phyloP scores from a whole-genome alignment of 2,888 invertebrate species.

The Trachelus iudaicus region DNA sequence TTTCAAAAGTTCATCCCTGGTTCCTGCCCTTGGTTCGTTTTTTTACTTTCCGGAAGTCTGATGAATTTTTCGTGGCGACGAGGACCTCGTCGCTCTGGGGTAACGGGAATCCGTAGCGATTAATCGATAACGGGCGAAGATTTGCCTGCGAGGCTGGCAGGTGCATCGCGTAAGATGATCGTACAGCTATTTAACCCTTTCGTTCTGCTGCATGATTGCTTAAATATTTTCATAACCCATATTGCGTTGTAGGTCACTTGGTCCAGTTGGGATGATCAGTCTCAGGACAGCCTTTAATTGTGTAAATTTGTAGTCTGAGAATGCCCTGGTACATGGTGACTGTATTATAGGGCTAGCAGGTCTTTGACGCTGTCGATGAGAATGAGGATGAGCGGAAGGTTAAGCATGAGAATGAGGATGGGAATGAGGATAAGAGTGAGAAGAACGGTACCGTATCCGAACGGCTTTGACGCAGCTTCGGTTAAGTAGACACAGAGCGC shows the following conservation, averaged over 20 bases:
- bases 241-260: neutral
- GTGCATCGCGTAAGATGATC: neutral
- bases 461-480: conserved; percentile 5
- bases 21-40: neutral
- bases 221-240: neutral
- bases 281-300: neutral
- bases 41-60: no score
- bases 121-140: neutral
- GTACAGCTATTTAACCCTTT: neutral
- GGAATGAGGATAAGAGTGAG: neutral
- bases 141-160: neutral
- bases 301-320: neutral
- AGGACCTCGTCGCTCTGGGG: neutral
- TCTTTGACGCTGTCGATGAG: neutral
- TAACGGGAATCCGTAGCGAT: neutral
- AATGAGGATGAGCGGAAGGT: neutral
- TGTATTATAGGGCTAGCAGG: neutral
- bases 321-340: neutral
- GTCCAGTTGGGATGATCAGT: neutral
- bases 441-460: neutral
- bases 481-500: conserved; percentile 2
- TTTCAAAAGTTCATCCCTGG: neutral
- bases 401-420: neutral
- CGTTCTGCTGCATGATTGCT: neutral
- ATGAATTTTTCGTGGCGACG: no score